phyloP scores from a whole-genome alignment of 2,797 vertebrate species.

The Spinibarbus caldwelli region DNA sequence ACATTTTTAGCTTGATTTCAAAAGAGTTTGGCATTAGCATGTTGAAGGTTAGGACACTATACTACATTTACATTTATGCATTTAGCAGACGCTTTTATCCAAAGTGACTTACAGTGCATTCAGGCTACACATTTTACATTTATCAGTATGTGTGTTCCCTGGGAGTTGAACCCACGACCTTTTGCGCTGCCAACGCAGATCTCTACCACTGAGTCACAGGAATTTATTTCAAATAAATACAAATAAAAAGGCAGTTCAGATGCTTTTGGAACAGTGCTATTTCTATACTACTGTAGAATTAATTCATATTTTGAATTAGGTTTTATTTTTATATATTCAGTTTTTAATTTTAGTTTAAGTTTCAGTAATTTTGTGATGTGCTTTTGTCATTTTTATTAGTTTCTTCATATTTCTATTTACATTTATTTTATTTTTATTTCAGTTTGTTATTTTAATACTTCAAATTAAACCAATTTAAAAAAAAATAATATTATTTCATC shows the following conservation, averaged over 20 bases:
- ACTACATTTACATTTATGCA: too few relatives aligned
- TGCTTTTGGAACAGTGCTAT: background rate
- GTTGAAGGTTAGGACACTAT: background rate
- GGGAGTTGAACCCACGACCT: too few relatives aligned
- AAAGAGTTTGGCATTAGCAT: background rate
- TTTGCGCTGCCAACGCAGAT: too few relatives aligned
- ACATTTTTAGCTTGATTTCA: background rate
- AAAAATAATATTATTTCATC: background rate
- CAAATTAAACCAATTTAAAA: background rate
- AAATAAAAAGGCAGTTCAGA: background rate
- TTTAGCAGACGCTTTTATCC: too few relatives aligned
- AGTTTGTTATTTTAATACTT: background rate
- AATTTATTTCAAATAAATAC: too few relatives aligned
- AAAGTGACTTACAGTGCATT: too few relatives aligned
- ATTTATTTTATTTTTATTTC: background rate
- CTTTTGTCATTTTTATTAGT: too few relatives aligned
- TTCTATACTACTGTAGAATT: background rate
- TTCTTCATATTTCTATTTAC: background rate
- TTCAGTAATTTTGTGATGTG: background rate
- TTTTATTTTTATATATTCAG: background rate
- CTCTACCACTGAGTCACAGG: too few relatives aligned
- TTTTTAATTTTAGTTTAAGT: background rate
- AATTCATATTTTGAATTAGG: background rate
- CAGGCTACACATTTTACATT: too few relatives aligned
- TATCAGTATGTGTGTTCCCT: too few relatives aligned